A percentile compares a stretch with the other conserved stretches of the same genome.
Evolutionary conservation across 1,140 invertebrate genomes (phyloP).

Genomic region (Leptopilina clavipes): DNA sequence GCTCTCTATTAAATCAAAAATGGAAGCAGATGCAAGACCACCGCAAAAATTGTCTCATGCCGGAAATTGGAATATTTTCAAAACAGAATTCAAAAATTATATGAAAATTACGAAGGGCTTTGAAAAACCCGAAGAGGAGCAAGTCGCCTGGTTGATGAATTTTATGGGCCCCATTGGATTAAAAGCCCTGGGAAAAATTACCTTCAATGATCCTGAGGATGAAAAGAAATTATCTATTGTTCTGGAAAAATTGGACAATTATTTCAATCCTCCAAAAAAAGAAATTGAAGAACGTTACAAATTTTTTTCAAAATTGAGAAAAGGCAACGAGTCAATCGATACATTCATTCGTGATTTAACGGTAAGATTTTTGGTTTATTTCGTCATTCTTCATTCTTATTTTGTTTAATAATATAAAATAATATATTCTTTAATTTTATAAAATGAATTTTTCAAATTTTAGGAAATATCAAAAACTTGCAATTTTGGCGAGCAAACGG

Average conservation of each 20-base stretch:
- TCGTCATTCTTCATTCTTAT: background rate
- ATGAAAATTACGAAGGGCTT: slow-evolving; percentile 44
- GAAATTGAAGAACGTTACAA: slow-evolving; percentile 48
- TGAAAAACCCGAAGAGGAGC: slow-evolving; percentile 34
- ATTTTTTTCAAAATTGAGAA: slow-evolving; percentile 49
- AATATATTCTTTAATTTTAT: background rate
- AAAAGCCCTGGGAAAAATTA: slow-evolving; percentile 40
- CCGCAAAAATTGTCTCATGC: slow-evolving; percentile 41
- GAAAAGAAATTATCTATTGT: slow-evolving; percentile 45
- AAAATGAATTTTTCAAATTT: background rate
- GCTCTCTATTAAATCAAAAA: slow-evolving; percentile 25
- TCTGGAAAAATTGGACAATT: slow-evolving; percentile 47
- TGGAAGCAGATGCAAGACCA: slow-evolving; percentile 41
- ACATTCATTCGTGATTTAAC: slow-evolving; percentile 48
- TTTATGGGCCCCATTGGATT: slow-evolving; percentile 51
- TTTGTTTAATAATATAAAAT: too few relatives aligned
- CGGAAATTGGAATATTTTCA: slow-evolving; percentile 53
- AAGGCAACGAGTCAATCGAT: slow-evolving; percentile 43
- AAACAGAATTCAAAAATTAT: slow-evolving; percentile 49
- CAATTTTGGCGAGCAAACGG: slow-evolving; percentile 49
- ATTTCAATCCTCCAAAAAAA: slow-evolving; percentile 47
- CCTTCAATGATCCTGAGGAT: slow-evolving; percentile 36
- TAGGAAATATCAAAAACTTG: slow-evolving; percentile 53
- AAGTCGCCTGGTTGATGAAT: slow-evolving; percentile 47
- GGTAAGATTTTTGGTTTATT: slow-evolving; percentile 36